Evolutionary conservation across 2,888 invertebrate species (phyloP).

Genomic region (Tachina fera): DNA sequence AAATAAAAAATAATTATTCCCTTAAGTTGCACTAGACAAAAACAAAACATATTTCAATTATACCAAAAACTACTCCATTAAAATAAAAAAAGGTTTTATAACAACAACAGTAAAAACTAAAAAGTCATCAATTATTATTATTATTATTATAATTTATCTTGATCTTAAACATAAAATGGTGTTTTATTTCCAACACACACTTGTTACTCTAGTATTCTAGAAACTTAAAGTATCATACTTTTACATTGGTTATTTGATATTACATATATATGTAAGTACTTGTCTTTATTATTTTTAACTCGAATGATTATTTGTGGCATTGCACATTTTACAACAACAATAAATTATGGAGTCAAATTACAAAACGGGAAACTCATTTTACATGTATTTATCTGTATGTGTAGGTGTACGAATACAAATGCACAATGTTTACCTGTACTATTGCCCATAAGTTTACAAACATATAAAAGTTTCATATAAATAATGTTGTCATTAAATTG

Average conservation of each 20-base stretch:
- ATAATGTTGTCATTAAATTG: constrained; percentile 30
- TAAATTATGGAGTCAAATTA: constrained; percentile 48
- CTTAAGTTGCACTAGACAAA: neutral
- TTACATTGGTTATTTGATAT: constrained; percentile 34
- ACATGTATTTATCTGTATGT: neutral
- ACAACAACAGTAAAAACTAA: neutral
- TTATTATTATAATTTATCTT: constrained; percentile 17
- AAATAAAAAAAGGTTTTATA: neutral
- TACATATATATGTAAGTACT: neutral
- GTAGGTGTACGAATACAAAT: neutral
- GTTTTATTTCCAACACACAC: neutral
- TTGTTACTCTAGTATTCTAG: neutral
- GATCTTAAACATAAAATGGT: constrained; percentile 22
- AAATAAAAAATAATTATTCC: neutral
- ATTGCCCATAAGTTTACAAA: neutral
- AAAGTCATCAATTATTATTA: constrained; percentile 25
- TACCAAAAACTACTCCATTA: neutral
- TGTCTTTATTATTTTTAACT: constrained; percentile 48
- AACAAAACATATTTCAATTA: too few relatives aligned
- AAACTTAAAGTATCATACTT: neutral
- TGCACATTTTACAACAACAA: constrained; percentile 34
- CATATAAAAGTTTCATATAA: constrained; percentile 1
- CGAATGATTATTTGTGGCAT: constrained; percentile 54
- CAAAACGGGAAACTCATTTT: constrained; percentile 14
- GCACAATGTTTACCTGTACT: constrained; percentile 19